A percentile compares a stretch with the other conserved stretches of the same genome.
These are phyloP conservation scores for Epizoanthus illoricatus DNA, from an alignment of 92 coral and sea anemone species.

Conservation along the genomic window DNA sequence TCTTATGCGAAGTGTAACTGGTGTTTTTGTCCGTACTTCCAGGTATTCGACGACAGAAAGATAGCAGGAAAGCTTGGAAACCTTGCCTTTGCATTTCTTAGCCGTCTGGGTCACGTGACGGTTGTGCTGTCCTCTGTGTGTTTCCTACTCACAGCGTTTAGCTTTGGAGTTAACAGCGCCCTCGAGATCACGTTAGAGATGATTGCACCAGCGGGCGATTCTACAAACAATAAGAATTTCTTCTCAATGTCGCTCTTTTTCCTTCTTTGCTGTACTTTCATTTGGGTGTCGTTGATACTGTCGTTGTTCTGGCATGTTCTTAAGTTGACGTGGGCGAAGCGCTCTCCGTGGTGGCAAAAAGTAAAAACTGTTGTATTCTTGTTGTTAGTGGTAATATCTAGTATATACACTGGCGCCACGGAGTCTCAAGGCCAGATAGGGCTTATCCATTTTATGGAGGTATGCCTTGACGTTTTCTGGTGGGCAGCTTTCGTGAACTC, in stretches of 20 bases:
- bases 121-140: constrained; percentile 50
- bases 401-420: constrained; percentile 49
- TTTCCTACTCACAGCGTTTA: constrained; percentile 67
- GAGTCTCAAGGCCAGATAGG: constrained; percentile 32
- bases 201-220: constrained; percentile 59
- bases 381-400: constrained; percentile 38
- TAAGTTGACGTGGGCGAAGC: constrained; percentile 48
- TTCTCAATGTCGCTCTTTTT: constrained; percentile 53
- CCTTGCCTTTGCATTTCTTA: constrained; percentile 35
- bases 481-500: constrained; percentile 53
- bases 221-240: constrained; percentile 36
- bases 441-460: constrained; percentile 46
- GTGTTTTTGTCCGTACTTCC: background rate
- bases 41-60: constrained; percentile 9
- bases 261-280: constrained; percentile 50
- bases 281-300: constrained; percentile 50
- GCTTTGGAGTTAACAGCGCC: constrained; percentile 71
- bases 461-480: constrained; percentile 63
- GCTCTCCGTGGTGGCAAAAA: constrained; percentile 37
- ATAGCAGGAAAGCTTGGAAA: background rate
- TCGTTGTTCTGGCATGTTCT: constrained; percentile 80
- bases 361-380: constrained; percentile 46
- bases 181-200: constrained; percentile 67
- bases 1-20: no score
- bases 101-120: constrained; percentile 53